Conservation (phyloP, 2,113 vertebrate species). For the Columba livia region DNA sequence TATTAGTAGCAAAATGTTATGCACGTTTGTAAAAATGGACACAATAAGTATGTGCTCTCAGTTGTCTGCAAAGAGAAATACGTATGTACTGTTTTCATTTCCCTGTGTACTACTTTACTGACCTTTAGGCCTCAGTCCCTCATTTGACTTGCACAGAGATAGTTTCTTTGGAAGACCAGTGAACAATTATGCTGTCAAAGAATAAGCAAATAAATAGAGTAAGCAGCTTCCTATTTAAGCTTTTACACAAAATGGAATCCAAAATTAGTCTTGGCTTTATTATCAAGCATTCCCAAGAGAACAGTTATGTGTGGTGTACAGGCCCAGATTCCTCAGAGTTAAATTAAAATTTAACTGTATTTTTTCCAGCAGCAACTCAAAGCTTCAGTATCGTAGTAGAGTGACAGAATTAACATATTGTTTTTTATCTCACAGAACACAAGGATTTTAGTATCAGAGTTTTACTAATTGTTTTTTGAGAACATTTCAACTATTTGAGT, state of each 20-base stretch:
- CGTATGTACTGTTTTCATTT: background rate
- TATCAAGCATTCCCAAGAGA: background rate
- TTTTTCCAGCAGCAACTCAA: background rate
- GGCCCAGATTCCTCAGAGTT: background rate
- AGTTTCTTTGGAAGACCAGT: conserved; percentile 3
- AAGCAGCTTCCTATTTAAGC: background rate
- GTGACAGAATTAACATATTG: background rate
- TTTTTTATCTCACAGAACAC: background rate
- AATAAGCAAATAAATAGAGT: background rate
- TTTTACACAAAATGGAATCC: conserved; percentile 1
- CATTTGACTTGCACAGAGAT: background rate
- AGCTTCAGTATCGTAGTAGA: background rate
- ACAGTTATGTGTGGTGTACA: background rate
- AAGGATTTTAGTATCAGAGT: background rate
- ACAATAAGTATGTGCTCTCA: background rate
- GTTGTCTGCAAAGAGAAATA: background rate
- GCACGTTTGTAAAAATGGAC: background rate
- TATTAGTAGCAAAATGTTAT: background rate
- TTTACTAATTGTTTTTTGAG: background rate
- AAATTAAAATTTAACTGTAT: background rate
- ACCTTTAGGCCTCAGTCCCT: background rate
- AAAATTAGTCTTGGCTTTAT: background rate
- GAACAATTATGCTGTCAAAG: background rate
- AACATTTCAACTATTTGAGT: background rate
- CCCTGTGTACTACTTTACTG: background rate